Evolutionary conservation across 92 coral and sea anemone genomes (phyloP), one percentile per base, ranked within the genome.

Genomic region (Phenganax stokvisi): DNA sequence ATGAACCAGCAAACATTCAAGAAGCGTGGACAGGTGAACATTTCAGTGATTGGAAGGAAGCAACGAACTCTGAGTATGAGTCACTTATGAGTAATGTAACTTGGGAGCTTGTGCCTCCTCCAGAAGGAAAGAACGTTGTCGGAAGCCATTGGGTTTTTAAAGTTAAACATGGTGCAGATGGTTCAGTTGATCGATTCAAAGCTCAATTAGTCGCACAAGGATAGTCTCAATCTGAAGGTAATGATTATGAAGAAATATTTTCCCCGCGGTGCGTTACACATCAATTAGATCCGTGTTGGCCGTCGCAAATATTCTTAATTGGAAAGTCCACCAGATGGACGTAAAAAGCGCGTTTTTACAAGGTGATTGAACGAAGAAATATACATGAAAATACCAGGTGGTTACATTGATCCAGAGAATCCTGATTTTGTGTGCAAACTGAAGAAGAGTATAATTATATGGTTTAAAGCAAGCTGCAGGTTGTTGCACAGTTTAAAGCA

Each of bases 311-410:
- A 47, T 62, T 15, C 62, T 67, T 51, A 56, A 78, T 20, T 59
- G 82, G 82, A 54, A 78, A 29, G 31, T 78, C 8, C 82, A 78
- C 82, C 82, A 78, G 44, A 31, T 78, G 70, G 83, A 58, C 58
- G 74, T 16, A 13, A 79, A 57, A 51, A 60, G 73, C 12, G 83
- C 75, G 8, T 79, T 79, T 27, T 51, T 79, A 52, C 74, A 79
- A 28, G 71, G 83, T 31, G 20, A 79, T 29, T 77, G n/a, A 10
- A 59, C 17, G 82, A 57, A 12, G 71, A 77, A 59, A 77, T 77
- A 47, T 77, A 2, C n/a, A 77, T 77, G 82, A 77, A 77, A 54
- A 72, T 56, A 47, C 72, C 82, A 0, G 82, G 7, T 20, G 82
- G 82, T 30, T 77, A 57, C 7, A 53, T 57, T 28, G 69, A 77